Conservation (phyloP, 1,140 invertebrate species). For the Pseudomyrmex gracilis region DNA sequence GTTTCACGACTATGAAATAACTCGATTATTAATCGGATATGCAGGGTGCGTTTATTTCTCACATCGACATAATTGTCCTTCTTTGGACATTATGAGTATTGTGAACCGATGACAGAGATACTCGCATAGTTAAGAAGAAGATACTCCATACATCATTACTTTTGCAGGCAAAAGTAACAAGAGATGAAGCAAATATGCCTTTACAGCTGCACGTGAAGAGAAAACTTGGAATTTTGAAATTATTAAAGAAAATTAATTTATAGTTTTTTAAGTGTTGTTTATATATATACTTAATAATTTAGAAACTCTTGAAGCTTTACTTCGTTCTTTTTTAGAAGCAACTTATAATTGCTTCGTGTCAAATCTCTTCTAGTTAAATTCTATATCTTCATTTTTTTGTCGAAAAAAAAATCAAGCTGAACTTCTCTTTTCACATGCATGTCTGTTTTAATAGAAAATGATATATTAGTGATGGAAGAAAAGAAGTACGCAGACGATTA, state of each 20-base stretch:
- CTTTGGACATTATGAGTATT: neutral
- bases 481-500: constrained; percentile 25
- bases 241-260: neutral
- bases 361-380: neutral
- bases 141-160: constrained; percentile 60
- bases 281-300: too few species aligned
- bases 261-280: too few species aligned
- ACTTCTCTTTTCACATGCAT: constrained; percentile 10
- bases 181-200: constrained; percentile 37
- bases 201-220: constrained; percentile 10
- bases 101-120: constrained; percentile 20
- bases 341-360: too few species aligned
- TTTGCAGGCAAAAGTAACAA: constrained; percentile 70
- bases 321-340: too few species aligned
- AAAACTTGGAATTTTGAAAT: constrained; percentile 17
- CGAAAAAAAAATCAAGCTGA: neutral
- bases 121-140: neutral
- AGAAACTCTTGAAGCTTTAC: too few species aligned
- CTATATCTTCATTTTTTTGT: neutral
- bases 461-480: constrained; percentile 29
- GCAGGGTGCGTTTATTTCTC: constrained; percentile 58
- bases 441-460: constrained; percentile 21
- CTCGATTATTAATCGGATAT: constrained; percentile 44
- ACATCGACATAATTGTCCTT: constrained; percentile 28
- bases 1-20: constrained; percentile 16